These are phyloP conservation scores for Ranitomeya variabilis DNA, from an alignment of 2,113 vertebrate genomes.

Conservation along the genomic window DNA sequence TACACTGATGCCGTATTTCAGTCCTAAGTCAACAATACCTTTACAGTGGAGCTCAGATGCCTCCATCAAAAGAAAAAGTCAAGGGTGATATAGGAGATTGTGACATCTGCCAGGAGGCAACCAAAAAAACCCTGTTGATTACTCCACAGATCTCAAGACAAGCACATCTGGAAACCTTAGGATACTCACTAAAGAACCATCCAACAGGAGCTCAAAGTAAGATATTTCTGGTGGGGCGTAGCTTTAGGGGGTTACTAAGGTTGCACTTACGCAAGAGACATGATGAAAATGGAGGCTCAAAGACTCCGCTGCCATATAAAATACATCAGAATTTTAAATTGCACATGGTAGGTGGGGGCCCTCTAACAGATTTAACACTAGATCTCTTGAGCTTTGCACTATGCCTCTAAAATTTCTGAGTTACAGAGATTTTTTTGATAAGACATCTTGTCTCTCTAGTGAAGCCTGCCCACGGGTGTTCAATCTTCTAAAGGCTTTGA, in stretches of 20 bases:
- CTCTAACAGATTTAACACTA: too few species aligned
- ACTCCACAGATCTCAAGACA: neutral
- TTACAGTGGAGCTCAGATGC: conserved; percentile 56
- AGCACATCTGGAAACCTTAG: neutral
- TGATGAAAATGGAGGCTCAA: neutral
- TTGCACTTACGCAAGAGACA: too few species aligned
- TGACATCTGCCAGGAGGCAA: conserved; percentile 2
- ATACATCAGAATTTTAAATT: neutral
- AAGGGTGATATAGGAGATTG: neutral
- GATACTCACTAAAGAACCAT: neutral
- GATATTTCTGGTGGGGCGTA: neutral
- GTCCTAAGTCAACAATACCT: conserved; percentile 54
- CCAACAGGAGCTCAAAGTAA: neutral
- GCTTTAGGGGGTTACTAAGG: neutral
- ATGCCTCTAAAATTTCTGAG: too few species aligned
- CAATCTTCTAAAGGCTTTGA: too few species aligned
- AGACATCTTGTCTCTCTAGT: too few species aligned
- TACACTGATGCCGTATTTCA: conserved; percentile 16
- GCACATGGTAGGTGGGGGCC: too few species aligned
- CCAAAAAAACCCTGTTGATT: neutral
- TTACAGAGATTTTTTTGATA: too few species aligned
- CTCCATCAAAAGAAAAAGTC: conserved; percentile 36
- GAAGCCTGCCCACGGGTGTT: too few species aligned
- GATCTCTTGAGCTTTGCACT: too few species aligned
- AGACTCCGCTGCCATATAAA: neutral